Base-by-base conservation (phyloP, 2,797 vertebrate genomes). In the Anabas testudineus region DNA sequence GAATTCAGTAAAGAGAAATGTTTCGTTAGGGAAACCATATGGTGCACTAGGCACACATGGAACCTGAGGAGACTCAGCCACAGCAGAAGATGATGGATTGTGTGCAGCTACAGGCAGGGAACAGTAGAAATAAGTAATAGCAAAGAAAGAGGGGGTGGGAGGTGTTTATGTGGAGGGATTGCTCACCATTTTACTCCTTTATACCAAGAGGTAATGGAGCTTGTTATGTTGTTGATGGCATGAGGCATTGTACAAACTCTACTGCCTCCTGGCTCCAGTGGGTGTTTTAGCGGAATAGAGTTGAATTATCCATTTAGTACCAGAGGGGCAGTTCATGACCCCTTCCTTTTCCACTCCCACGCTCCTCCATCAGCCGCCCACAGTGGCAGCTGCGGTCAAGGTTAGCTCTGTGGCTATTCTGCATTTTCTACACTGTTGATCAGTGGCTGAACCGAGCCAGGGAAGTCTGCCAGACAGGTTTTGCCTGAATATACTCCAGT, bases 271-370 rank as follows among this genome's bases (percentile, higher is more conserved):
- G 63, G 79, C 84, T 87, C 53, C 34, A 3, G 66, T 82, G 74
- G 74, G 71, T 86, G 78, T 86, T 84, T 90, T 78, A 83, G 83
- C 77, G 80, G 80, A 83, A 88, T 81, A 76, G 76, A 91, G 86
- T 91, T 88, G 88, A 92, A 91, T 90, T 86, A 90, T 87, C 91
- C 86, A 85, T 92, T 93, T 90, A 91, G 67, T 84, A 88, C 84
- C 82, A 74, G 79, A 83, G 87, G 88, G 88, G 62, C 53, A 88
- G 86, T 84, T 88, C 78, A 43, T 46, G 73, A 90, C 87, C 90
- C 85, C 78, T 70, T 87, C 84, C 80, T 87, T 68, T 43, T 74
- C 49, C 76, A 81, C 85, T 86, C 83, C 84, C 47, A 68, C 67
- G 37, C 78, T 78, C 67, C 59, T 81, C 81, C 83, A 82, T 86